Conservation (phyloP, 2,797 vertebrate genomes). For the Hephaestus fuliginosus region DNA sequence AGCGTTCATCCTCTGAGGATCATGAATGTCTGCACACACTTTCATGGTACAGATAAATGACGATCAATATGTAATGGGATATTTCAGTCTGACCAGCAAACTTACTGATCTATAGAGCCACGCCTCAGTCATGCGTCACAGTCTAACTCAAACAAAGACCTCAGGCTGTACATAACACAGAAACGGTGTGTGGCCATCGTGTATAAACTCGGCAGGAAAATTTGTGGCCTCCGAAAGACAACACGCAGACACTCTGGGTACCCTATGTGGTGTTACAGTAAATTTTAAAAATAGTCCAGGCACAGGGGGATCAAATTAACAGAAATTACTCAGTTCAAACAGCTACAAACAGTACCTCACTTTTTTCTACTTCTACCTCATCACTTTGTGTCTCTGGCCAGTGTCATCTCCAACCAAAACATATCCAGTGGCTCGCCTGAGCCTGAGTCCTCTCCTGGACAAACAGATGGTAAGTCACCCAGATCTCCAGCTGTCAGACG, state of each 20-base stretch:
- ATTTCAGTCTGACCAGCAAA: neutral
- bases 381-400: constrained; percentile 52
- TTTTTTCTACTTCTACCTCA: constrained; percentile 35
- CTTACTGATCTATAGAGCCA: neutral
- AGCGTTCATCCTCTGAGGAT: neutral
- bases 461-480: constrained; percentile 62
- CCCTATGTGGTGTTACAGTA: constrained; percentile 21
- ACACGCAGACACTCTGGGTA: constrained; percentile 33
- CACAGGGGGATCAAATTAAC: constrained; percentile 53
- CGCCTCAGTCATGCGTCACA: neutral
- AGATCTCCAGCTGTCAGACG: constrained; percentile 64
- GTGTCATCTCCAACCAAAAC: constrained; percentile 67
- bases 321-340: constrained; percentile 26
- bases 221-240: constrained; percentile 49
- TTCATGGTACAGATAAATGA: neutral
- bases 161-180: constrained; percentile 44
- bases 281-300: constrained; percentile 26
- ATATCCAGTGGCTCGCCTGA: constrained; percentile 54
- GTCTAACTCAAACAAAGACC: constrained; percentile 39
- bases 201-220: constrained; percentile 52
- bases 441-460: constrained; percentile 45
- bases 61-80: neutral
- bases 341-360: too few relatives aligned
- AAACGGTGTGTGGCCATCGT: constrained; percentile 29
- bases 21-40: neutral